Percentiles rank a stretch among this genome's conserved stretches.
Evolutionary conservation across 1,140 invertebrate species (phyloP).

Genomic region (Rhizoglyphus robini): DNA sequence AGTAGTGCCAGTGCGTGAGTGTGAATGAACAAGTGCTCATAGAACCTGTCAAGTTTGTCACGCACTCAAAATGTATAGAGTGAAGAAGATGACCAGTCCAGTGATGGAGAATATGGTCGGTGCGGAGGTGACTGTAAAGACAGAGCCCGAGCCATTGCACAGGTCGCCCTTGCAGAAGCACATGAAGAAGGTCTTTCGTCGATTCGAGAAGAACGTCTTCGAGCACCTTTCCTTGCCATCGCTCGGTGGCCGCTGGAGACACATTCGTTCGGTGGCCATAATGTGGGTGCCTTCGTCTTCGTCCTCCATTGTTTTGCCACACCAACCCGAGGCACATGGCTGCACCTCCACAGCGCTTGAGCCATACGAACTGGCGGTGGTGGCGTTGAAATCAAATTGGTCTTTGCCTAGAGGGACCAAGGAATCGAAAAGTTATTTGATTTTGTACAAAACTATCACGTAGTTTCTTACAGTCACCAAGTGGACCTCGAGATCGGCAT

Average conservation of each 20-base stretch:
- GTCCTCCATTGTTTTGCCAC: constrained; percentile 74
- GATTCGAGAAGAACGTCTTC: constrained; percentile 54
- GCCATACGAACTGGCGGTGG: constrained; percentile 27
- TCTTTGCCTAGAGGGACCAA: constrained; percentile 40
- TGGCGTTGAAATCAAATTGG: constrained; percentile 56
- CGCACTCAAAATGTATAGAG: neutral
- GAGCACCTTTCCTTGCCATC: constrained; percentile 77
- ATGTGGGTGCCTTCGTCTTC: constrained; percentile 52
- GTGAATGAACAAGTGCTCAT: too few species aligned
- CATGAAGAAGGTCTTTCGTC: constrained; percentile 59
- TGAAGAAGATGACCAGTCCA: constrained; percentile 1
- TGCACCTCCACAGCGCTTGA: constrained; percentile 49
- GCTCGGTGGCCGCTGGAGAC: constrained; percentile 64
- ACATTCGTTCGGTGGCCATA: constrained; percentile 67
- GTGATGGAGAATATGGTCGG: constrained; percentile 5
- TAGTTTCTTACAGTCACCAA: constrained; percentile 55
- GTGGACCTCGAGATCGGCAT: constrained; percentile 68
- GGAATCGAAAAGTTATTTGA: neutral
- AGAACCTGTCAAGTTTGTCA: neutral
- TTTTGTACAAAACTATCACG: neutral
- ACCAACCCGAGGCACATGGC: constrained; percentile 82
- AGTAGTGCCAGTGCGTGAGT: too few species aligned
- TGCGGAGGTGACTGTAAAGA: neutral
- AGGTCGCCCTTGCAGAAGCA: constrained; percentile 83
- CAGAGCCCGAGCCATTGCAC: constrained; percentile 45